phyloP scores from a whole-genome alignment of 2,113 vertebrate species.

The Thoracochromis brauschi region DNA sequence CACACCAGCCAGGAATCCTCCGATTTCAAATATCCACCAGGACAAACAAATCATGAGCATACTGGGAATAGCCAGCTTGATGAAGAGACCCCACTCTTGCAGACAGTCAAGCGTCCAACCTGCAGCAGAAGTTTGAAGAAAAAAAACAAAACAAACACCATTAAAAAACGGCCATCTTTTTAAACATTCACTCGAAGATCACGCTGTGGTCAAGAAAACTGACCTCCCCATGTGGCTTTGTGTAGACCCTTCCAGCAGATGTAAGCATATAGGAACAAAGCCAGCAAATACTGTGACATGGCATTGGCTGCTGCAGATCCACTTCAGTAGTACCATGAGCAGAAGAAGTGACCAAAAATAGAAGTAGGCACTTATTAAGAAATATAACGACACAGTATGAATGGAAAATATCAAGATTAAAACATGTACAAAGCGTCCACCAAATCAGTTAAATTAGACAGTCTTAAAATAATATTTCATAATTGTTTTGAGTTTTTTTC shows the following conservation, averaged over 20 bases:
- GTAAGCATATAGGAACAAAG: slow-evolving; percentile 70
- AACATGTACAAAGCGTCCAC: background rate
- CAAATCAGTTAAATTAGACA: accelerated
- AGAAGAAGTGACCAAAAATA: background rate
- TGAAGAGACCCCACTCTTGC: slow-evolving; percentile 81
- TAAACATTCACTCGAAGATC: background rate
- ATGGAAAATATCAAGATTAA: background rate
- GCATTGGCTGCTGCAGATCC: slow-evolving; percentile 86
- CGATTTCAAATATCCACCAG: slow-evolving; percentile 19
- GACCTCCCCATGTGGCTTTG: slow-evolving; percentile 79
- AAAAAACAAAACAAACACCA: background rate
- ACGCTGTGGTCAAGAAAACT: background rate
- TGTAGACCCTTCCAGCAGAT: slow-evolving; percentile 78
- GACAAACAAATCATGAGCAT: slow-evolving; percentile 89
- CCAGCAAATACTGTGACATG: slow-evolving; percentile 78
- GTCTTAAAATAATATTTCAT: background rate
- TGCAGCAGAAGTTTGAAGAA: slow-evolving; percentile 9
- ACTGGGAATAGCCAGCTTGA: slow-evolving; percentile 77
- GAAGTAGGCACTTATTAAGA: background rate
- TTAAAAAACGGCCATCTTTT: background rate
- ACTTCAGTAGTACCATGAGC: slow-evolving; percentile 42
- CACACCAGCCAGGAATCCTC: slow-evolving; percentile 66
- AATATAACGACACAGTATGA: background rate
- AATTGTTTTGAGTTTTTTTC: background rate
- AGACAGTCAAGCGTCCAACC: slow-evolving; percentile 83